Evolutionary conservation across 1,140 invertebrate genomes (phyloP).

Genomic region (Riptortus pedestris): DNA sequence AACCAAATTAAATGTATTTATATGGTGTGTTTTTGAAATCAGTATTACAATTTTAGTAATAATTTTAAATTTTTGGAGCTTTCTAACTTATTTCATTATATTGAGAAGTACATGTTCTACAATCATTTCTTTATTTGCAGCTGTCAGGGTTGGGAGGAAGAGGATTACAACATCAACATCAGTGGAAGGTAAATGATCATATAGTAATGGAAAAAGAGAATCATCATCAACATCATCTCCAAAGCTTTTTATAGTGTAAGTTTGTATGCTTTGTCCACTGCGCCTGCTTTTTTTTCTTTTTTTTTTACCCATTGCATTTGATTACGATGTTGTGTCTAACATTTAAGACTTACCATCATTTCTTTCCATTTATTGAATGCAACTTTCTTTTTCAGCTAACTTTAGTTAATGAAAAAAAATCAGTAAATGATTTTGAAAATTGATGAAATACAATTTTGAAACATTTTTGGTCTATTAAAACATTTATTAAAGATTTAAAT

Average conservation of each 20-base stretch:
- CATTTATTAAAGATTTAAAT: no score
- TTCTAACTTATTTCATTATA: not conserved
- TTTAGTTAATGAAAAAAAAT: no score
- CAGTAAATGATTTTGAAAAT: no score
- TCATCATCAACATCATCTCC: not conserved
- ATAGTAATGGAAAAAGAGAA: slow-evolving; percentile 8
- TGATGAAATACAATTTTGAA: no score
- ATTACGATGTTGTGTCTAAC: no score
- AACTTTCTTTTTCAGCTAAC: no score
- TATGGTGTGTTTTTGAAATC: not conserved
- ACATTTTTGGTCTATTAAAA: no score
- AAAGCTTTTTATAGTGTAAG: slow-evolving; percentile 21
- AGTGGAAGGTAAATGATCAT: slow-evolving; percentile 34
- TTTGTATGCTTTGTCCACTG: slow-evolving; percentile 19
- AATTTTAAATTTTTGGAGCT: not conserved
- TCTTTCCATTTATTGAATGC: no score
- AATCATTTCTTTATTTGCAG: slow-evolving; percentile 29
- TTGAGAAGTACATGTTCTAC: no score
- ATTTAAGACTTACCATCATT: no score
- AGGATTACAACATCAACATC: slow-evolving; percentile 32
- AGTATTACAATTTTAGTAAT: not conserved
- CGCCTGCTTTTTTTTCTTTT: slow-evolving; percentile 1
- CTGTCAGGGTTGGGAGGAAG: slow-evolving; percentile 32
- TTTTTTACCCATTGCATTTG: no score
- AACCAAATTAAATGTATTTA: no score